Evolutionary conservation across 2,113 vertebrate genomes (phyloP), one percentile per base, ranked within the genome.

Genomic region (Xiphias gladius): DNA sequence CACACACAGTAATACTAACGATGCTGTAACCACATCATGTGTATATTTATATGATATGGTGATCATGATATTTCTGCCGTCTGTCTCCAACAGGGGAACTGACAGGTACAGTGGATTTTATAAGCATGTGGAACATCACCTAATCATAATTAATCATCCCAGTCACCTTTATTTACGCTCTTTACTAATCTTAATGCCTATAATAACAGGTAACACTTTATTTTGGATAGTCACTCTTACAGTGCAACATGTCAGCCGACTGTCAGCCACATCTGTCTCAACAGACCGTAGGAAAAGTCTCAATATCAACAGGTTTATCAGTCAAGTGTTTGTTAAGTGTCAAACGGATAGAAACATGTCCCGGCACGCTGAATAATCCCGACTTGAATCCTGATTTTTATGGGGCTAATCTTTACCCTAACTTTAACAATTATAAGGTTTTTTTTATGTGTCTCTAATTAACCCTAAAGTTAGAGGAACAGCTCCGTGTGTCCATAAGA

Each of bases 81-180:
- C 78, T 90, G 88, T 83, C 84, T 88, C 79, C 87, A 68, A 88
- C 92, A 92, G 90, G 73, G 50, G 50, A 48, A 16, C 30, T 37
- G 16, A 76, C 50, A 92, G 92, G 92, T 93, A 93, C 76, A 48
- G 83, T 90, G 86, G 63, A 80, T 65, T 87, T 71, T 67, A 41
- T 71, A 1, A 74, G 68, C 78, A 63, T 90, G 32, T 62, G 26
- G 19, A 64, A 19, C 41, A 32, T 61, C 22, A 35, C 67, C 78
- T 84, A 52, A 85, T 85, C 59, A 70, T 9, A n/a, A 67, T 61
- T 1, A 79, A 82, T 85, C 76, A 73, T 12, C 39, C 22, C 72
- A 66, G 55, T 83, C 65, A 39, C 1, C 41, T 73, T 35, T 19
- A 82, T 54, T 19, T 5, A 37, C 19, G 1, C 11, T 74, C 70